These are phyloP conservation scores for Octodonta nipae DNA, from an alignment of 2,888 invertebrate genomes.

Conservation along the genomic window DNA sequence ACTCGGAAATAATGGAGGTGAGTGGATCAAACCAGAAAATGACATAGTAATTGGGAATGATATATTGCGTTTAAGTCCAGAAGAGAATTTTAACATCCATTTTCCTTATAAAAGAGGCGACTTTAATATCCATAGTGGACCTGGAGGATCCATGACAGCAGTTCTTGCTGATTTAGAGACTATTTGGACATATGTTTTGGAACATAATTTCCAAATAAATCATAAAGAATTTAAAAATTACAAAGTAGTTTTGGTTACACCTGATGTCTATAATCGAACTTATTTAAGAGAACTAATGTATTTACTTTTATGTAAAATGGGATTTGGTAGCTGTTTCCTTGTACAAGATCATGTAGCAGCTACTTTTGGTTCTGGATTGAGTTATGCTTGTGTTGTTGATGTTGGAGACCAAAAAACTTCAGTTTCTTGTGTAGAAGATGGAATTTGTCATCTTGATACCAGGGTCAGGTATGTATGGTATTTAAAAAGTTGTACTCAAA, in stretches of 20 bases:
- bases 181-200: conserved; percentile 76
- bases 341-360: conserved; percentile 70
- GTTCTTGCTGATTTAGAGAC: conserved; percentile 73
- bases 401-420: conserved; percentile 92
- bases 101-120: conserved; percentile 83
- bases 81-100: conserved; percentile 68
- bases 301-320: conserved; percentile 63
- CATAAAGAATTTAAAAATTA: conserved; percentile 58
- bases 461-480: conserved; percentile 42
- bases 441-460: conserved; percentile 80
- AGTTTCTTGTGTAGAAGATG: conserved; percentile 92
- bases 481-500: no score
- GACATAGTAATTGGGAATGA: conserved; percentile 66
- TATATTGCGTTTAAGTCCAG: conserved; percentile 52
- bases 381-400: conserved; percentile 86
- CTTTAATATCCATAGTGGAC: conserved; percentile 67
- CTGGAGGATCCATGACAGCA: conserved; percentile 75
- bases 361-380: conserved; percentile 70
- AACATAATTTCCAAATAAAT: conserved; percentile 62
- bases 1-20: conserved; percentile 42
- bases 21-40: conserved; percentile 50
- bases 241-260: conserved; percentile 74
- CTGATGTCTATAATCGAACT: conserved; percentile 76
- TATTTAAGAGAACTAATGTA: conserved; percentile 76
- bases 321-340: conserved; percentile 31